Conservation (phyloP, 2,888 invertebrate genomes). For the Cremastobaeus sp. region DNA sequence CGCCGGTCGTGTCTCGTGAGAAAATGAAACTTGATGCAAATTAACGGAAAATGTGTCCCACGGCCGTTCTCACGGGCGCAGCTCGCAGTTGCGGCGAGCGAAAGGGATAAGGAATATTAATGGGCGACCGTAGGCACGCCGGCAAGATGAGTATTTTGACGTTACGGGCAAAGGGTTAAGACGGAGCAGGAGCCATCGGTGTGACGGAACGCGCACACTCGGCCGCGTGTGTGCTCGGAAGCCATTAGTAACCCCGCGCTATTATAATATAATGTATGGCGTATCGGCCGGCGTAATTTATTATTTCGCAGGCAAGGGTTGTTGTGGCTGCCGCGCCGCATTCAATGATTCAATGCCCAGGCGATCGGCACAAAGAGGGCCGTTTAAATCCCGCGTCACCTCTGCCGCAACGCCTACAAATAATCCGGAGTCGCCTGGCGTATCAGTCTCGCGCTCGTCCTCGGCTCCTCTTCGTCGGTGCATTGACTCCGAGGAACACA, state of each 20-base stretch:
- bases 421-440: conserved; percentile 21
- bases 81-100: conserved; percentile 11
- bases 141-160: conserved; percentile 60
- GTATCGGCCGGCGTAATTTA: conserved; percentile 68
- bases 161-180: conserved; percentile 61
- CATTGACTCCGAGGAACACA: conserved; percentile 43
- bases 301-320: conserved; percentile 66
- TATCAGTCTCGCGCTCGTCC: not conserved
- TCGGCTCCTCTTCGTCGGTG: conserved; percentile 5
- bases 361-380: conserved; percentile 61
- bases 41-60: conserved; percentile 68
- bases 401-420: conserved; percentile 50
- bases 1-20: conserved; percentile 63
- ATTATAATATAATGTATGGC: conserved; percentile 71
- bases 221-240: conserved; percentile 59
- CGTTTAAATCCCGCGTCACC: conserved; percentile 49
- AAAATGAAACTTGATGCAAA: conserved; percentile 68
- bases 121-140: conserved; percentile 59
- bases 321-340: conserved; percentile 36
- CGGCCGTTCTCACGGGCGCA: conserved; percentile 61
- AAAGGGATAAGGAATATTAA: conserved; percentile 70
- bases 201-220: conserved; percentile 63
- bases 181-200: conserved; percentile 68
- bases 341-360: conserved; percentile 64
- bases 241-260: conserved; percentile 69